Conservation (phyloP, 2,888 invertebrate genomes). For the Teinopalpus imperialis region DNA sequence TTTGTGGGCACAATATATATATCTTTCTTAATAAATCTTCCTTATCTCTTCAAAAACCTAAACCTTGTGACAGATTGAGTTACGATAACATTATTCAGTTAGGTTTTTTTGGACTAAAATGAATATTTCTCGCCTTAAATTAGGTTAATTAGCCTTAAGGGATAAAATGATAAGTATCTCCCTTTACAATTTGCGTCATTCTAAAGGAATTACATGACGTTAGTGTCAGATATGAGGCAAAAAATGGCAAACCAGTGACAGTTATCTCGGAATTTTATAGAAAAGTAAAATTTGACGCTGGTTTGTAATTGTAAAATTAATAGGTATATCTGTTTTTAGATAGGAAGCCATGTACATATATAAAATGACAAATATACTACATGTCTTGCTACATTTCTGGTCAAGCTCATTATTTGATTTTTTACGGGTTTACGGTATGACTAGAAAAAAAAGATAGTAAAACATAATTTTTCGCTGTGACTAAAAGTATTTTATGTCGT, state of each 20-base stretch:
- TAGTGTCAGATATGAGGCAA: slow-evolving; percentile 50
- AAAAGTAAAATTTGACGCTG: slow-evolving; percentile 19
- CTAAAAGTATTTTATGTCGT: no score
- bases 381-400: no score
- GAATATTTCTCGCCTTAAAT: slow-evolving; percentile 47
- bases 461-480: no score
- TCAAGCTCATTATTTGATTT: no score
- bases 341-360: no score
- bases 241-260: slow-evolving; percentile 40
- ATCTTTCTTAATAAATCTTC: no score
- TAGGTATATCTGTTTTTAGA: no score
- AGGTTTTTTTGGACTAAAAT: neutral
- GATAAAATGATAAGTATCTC: slow-evolving; percentile 60
- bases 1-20: no score
- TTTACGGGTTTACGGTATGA: no score
- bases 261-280: slow-evolving; percentile 32
- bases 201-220: slow-evolving; percentile 55
- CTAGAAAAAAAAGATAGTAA: no score
- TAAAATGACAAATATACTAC: no score
- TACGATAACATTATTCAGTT: neutral
- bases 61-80: neutral
- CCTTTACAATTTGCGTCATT: slow-evolving; percentile 61
- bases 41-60: no score
- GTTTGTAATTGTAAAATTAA: neutral
- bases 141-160: slow-evolving; percentile 59